These are phyloP conservation scores for Formica exsecta DNA, from an alignment of 1,140 invertebrate species.

Conservation along the genomic window DNA sequence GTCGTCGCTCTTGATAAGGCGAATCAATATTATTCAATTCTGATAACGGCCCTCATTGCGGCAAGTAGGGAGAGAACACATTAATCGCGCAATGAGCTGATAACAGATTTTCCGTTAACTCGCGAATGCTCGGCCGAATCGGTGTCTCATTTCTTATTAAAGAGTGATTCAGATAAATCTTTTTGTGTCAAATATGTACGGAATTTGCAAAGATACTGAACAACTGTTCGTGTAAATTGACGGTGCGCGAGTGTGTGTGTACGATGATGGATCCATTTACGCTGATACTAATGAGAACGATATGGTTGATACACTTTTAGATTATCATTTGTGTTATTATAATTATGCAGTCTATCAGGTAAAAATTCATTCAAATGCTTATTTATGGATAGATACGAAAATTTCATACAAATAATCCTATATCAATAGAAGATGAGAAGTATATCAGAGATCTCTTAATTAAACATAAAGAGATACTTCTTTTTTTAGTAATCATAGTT, in stretches of 20 bases:
- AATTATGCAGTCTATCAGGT: not conserved
- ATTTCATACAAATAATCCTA: not conserved
- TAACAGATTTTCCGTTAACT: slow-evolving; percentile 45
- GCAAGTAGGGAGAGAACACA: not conserved
- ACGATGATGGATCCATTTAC: not conserved
- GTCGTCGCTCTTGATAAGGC: slow-evolving; percentile 63
- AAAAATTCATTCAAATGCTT: slow-evolving; percentile 18
- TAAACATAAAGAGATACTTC: not conserved
- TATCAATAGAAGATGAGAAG: not conserved
- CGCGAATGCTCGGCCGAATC: not conserved
- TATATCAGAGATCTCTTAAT: not conserved
- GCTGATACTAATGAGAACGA: not conserved
- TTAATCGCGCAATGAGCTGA: slow-evolving; percentile 21
- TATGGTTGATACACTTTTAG: not conserved
- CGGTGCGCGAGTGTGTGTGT: not conserved
- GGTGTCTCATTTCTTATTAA: not conserved
- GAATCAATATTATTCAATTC: slow-evolving; percentile 73
- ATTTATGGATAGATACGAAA: not conserved
- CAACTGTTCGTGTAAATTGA: not conserved
- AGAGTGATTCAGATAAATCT: not conserved
- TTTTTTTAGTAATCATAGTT: not conserved
- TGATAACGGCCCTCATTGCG: slow-evolving; percentile 66
- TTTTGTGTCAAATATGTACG: not conserved
- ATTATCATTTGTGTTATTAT: not conserved
- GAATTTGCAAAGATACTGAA: not conserved